These are phyloP conservation scores for Thyatira batis DNA, from an alignment of 2,888 invertebrate species.

Conservation along the genomic window DNA sequence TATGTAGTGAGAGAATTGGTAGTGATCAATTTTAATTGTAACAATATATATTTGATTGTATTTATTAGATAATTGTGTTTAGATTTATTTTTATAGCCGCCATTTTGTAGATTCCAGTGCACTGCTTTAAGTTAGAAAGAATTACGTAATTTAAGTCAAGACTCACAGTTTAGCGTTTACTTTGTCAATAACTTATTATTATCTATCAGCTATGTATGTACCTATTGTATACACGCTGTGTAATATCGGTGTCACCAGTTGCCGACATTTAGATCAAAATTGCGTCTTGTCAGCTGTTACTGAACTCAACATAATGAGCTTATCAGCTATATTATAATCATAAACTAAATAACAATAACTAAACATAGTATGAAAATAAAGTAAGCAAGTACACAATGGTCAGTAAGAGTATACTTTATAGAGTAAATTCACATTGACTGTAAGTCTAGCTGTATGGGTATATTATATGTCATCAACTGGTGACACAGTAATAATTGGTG, in stretches of 20 bases:
- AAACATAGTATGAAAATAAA: too few relatives aligned
- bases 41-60: constrained; percentile 6
- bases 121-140: background rate
- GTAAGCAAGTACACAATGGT: too few relatives aligned
- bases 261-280: background rate
- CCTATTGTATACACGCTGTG: background rate
- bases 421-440: too few relatives aligned
- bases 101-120: background rate
- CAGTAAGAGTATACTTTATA: too few relatives aligned
- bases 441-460: too few relatives aligned
- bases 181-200: background rate
- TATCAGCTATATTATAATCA: too few relatives aligned
- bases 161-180: too few relatives aligned
- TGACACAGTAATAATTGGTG: background rate
- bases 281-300: background rate
- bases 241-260: background rate
- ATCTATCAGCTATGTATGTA: background rate
- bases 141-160: too few relatives aligned
- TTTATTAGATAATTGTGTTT: background rate
- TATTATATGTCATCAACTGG: background rate
- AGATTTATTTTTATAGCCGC: background rate
- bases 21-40: constrained; percentile 5
- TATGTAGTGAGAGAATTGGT: constrained; percentile 42
- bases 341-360: too few relatives aligned
- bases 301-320: background rate